Evolutionary conservation across 35 echinoderm and acorn worm genomes (phyloP).

Genomic region (Strongylocentrotus purpuratus): DNA sequence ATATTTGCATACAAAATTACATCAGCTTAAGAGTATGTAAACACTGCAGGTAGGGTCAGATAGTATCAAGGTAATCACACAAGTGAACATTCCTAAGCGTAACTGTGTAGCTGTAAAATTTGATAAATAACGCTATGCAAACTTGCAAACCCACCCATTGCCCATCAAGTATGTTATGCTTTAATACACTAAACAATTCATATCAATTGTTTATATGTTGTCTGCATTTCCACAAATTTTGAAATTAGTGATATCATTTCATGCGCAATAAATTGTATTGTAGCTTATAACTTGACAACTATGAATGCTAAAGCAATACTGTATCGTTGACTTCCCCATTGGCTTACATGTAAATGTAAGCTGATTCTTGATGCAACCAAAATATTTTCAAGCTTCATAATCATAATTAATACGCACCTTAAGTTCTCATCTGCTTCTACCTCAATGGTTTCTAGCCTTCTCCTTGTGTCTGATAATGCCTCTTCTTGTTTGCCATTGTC

Average conservation of each 20-base stretch:
- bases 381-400: not conserved
- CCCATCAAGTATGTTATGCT: not conserved
- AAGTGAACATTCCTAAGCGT: not conserved
- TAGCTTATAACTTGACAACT: too few species aligned
- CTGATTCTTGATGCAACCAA: too few species aligned
- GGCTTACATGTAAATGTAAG: too few species aligned
- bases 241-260: too few species aligned
- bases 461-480: slow-evolving; percentile 46
- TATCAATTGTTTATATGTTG: not conserved
- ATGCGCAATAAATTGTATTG: too few species aligned
- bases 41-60: not conserved
- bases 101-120: not conserved
- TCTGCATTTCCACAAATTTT: too few species aligned
- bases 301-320: too few species aligned
- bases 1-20: slow-evolving; percentile 19
- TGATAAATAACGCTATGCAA: not conserved
- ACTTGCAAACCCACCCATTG: not conserved
- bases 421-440: slow-evolving; percentile 46
- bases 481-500: slow-evolving; percentile 52
- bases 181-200: not conserved
- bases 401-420: not conserved
- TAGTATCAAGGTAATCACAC: not conserved
- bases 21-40: slow-evolving; percentile 26
- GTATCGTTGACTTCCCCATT: too few species aligned
- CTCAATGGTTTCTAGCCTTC: slow-evolving; percentile 46